These are phyloP conservation scores for Melanostoma scalare DNA, from an alignment of 2,888 invertebrate genomes.

Conservation along the genomic window DNA sequence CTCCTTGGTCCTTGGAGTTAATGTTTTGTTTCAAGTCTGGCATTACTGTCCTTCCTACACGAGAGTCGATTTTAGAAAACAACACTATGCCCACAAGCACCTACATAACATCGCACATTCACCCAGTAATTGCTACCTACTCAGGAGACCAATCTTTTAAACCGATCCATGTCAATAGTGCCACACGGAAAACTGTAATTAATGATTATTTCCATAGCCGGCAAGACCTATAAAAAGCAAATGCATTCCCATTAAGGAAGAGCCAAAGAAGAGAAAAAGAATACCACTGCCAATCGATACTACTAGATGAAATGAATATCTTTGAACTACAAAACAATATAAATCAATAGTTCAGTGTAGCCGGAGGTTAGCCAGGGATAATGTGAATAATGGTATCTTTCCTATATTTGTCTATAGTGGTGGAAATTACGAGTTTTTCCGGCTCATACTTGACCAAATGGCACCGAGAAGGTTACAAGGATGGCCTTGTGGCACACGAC, in stretches of 20 bases:
- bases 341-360: slow-evolving; percentile 36
- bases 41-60: background rate
- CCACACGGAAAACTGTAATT: slow-evolving; percentile 37
- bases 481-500: slow-evolving; percentile 70
- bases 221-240: background rate
- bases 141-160: slow-evolving; percentile 32
- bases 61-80: no score
- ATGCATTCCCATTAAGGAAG: background rate
- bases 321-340: slow-evolving; percentile 35
- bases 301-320: slow-evolving; percentile 27
- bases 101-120: slow-evolving; percentile 12
- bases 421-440: slow-evolving; percentile 18
- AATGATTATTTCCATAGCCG: slow-evolving; percentile 37
- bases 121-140: slow-evolving; percentile 34
- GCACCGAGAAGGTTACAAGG: slow-evolving; percentile 33
- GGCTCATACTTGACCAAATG: slow-evolving; percentile 38
- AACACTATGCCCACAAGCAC: slow-evolving; percentile 7
- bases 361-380: background rate
- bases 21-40: background rate
- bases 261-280: background rate
- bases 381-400: background rate
- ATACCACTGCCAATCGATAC: background rate
- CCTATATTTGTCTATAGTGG: background rate
- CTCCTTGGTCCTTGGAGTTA: no score
- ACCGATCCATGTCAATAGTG: slow-evolving; percentile 23